Evolutionary conservation across 2,888 invertebrate species (phyloP).

Genomic region (Glaucopsyche alexis): DNA sequence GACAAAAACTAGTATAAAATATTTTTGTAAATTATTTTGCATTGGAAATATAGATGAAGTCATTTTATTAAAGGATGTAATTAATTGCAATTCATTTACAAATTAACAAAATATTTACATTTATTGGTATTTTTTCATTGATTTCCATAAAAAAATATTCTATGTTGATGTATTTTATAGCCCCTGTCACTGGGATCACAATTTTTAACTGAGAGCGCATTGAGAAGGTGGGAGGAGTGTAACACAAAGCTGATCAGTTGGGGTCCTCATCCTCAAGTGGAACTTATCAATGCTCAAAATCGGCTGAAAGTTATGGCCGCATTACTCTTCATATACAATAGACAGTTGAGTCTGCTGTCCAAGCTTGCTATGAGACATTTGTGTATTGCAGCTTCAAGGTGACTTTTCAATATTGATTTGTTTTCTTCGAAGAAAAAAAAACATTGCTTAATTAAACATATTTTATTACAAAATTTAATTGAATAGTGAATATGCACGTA

Average conservation of each 20-base stretch:
- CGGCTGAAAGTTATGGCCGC: constrained; percentile 94
- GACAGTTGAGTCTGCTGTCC: constrained; percentile 88
- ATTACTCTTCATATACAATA: constrained; percentile 92
- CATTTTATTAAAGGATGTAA: too few relatives aligned
- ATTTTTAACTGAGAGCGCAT: constrained; percentile 90
- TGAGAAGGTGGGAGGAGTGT: constrained; percentile 93
- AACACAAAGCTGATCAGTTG: constrained; percentile 93
- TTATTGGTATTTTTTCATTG: too few relatives aligned
- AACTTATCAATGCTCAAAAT: constrained; percentile 94
- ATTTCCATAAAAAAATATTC: neutral
- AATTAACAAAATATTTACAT: too few relatives aligned
- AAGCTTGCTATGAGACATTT: constrained; percentile 89
- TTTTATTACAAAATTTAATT: neutral
- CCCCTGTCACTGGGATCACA: constrained; percentile 87
- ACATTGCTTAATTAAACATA: neutral
- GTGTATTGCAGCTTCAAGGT: constrained; percentile 90
- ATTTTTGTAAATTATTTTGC: too few relatives aligned
- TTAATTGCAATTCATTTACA: too few relatives aligned
- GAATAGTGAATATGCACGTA: too few relatives aligned
- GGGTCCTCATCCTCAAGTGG: constrained; percentile 95
- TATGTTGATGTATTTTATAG: constrained; percentile 57
- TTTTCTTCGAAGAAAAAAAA: neutral
- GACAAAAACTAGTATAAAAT: too few relatives aligned
- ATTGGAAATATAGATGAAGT: too few relatives aligned
- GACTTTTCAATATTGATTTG: constrained; percentile 27